A percentile compares a stretch with the other conserved stretches of the same genome.
phyloP scores from a whole-genome alignment of 2,113 vertebrate genomes.

The Boulengeromyrus knoepffleri region DNA sequence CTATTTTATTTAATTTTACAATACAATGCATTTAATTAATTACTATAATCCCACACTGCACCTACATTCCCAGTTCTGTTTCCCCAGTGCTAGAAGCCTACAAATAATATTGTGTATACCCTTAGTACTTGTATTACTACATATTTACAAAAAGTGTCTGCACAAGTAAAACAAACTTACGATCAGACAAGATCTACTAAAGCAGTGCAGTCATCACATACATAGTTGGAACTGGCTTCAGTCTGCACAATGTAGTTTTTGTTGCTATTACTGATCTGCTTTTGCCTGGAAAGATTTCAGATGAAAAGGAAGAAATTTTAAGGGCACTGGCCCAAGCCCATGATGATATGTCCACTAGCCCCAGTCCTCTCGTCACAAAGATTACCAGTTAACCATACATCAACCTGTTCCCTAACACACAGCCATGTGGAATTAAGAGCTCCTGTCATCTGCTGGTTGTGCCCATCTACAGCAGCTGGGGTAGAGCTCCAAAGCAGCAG shows the following conservation, averaged over 20 bases:
- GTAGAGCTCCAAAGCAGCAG: not conserved
- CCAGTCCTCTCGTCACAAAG: slow-evolving; percentile 31
- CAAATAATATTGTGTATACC: not conserved
- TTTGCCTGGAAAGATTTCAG: slow-evolving; percentile 1
- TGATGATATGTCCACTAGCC: slow-evolving; percentile 20
- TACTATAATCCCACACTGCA: not conserved
- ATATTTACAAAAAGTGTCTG: not conserved
- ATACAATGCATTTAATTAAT: not conserved
- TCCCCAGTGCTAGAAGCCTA: not conserved
- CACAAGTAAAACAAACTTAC: not conserved
- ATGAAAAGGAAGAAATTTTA: slow-evolving; percentile 15
- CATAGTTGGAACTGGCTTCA: not conserved
- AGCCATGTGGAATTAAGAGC: slow-evolving; percentile 17
- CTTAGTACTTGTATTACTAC: not conserved
- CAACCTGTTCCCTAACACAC: slow-evolving; percentile 25
- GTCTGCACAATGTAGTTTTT: not conserved
- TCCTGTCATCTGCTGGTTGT: slow-evolving; percentile 26
- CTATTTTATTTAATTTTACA: not conserved
- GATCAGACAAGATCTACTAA: not conserved
- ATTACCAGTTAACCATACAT: slow-evolving; percentile 16
- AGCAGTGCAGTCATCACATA: not conserved
- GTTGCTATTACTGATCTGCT: not conserved
- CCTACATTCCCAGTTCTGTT: not conserved
- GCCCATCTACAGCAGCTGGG: slow-evolving; percentile 33
- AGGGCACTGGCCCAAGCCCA: not conserved